Conservation (phyloP, 1,140 invertebrate species). For the Lepidotrigona ventralis region DNA sequence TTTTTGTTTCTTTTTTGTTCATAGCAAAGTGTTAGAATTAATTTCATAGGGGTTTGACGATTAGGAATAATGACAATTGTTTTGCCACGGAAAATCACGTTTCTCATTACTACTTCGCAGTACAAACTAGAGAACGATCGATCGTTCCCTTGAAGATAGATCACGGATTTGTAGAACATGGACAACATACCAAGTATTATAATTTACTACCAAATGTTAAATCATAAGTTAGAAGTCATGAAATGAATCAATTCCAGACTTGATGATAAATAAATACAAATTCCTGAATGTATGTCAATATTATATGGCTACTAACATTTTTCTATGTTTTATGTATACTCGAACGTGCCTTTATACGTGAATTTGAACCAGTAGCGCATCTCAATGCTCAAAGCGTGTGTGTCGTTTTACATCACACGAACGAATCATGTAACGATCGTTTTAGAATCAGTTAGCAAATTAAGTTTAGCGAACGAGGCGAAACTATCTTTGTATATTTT, state of each 20-base stretch:
- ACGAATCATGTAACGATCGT: not conserved
- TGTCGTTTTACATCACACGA: not conserved
- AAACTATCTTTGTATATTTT: conserved; percentile 10
- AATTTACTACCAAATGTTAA: conserved; percentile 33
- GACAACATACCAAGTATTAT: conserved; percentile 41
- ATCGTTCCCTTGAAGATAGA: conserved; percentile 2
- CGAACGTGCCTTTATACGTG: not conserved
- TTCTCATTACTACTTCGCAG: conserved; percentile 20
- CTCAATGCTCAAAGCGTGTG: not conserved
- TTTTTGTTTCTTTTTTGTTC: not conserved
- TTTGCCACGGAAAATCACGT: not conserved
- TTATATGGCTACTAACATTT: not conserved
- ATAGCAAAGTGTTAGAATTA: conserved; percentile 12
- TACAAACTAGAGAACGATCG: conserved; percentile 17
- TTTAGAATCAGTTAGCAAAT: not conserved
- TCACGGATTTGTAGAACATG: not conserved
- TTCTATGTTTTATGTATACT: conserved; percentile 8
- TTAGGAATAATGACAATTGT: not conserved
- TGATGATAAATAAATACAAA: not conserved
- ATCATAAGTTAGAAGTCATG: conserved; percentile 4
- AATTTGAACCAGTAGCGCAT: not conserved
- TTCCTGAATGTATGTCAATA: not conserved
- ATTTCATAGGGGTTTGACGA: conserved; percentile 21
- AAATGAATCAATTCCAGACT: not conserved
- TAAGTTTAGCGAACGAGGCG: no score